Conservation (phyloP, 2,888 invertebrate genomes). For the Archaeoteleia sp. region DNA sequence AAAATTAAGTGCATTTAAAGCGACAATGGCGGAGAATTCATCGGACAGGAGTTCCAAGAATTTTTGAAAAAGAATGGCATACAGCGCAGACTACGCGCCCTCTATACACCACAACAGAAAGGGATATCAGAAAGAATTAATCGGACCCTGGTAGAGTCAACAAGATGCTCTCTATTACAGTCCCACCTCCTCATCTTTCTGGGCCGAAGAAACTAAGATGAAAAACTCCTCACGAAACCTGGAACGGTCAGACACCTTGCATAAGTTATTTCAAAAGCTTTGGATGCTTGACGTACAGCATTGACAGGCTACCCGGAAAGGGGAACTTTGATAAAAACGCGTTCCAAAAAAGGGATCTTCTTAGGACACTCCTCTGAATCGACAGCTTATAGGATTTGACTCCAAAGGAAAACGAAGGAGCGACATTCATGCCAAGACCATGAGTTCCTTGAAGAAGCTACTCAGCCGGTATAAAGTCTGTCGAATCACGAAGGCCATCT, state of each 20-base stretch:
- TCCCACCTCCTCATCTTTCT: too few species aligned
- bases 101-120: not conserved
- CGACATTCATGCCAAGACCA: too few species aligned
- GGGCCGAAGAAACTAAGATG: too few species aligned
- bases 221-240: too few species aligned
- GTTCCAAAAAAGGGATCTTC: not conserved
- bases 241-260: not conserved
- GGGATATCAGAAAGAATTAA: too few species aligned
- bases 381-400: not conserved
- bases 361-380: not conserved
- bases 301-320: not conserved
- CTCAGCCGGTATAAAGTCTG: constrained; percentile 28
- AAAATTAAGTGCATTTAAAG: not conserved
- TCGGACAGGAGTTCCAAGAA: not conserved
- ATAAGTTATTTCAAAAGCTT: not conserved
- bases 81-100: not conserved
- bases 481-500: constrained; percentile 39
- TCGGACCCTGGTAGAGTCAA: too few species aligned
- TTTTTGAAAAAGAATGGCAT: not conserved
- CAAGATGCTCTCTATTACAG: too few species aligned
- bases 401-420: constrained; percentile 25
- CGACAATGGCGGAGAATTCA: not conserved
- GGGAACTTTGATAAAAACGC: not conserved
- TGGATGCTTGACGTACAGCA: not conserved
- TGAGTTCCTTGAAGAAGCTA: constrained; percentile 21